phyloP scores from a whole-genome alignment of 1,140 invertebrate species.

The Drosophila truncata region DNA sequence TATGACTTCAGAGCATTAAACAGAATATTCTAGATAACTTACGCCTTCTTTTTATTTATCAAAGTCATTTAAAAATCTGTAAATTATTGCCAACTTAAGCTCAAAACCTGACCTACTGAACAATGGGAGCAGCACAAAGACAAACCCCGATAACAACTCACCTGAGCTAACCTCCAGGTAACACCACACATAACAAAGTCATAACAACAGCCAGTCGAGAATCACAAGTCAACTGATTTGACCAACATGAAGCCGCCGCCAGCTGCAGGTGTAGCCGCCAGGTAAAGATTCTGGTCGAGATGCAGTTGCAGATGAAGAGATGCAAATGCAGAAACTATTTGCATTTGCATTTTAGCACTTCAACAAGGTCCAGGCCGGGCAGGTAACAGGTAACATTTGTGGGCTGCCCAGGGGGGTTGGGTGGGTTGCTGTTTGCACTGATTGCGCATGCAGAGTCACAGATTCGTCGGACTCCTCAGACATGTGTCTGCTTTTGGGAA shows the following conservation, averaged over 20 bases:
- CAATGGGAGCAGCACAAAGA: constrained; percentile 30
- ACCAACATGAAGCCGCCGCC: constrained; percentile 41
- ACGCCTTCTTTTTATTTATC: background rate
- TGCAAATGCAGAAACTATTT: constrained; percentile 71
- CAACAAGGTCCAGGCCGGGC: constrained; percentile 39
- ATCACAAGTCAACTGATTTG: constrained; percentile 66
- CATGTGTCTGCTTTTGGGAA: constrained; percentile 21
- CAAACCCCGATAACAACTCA: constrained; percentile 14
- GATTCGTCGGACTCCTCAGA: constrained; percentile 39
- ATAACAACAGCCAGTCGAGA: constrained; percentile 44
- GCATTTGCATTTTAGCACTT: constrained; percentile 82
- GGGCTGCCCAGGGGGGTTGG: background rate
- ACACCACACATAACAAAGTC: constrained; percentile 45
- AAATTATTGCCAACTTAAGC: background rate
- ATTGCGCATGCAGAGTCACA: constrained; percentile 82
- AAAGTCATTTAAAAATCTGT: background rate
- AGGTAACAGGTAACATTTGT: constrained; percentile 1
- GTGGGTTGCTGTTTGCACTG: constrained; percentile 61
- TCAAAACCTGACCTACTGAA: constrained; percentile 39
- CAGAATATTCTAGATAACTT: too few relatives aligned
- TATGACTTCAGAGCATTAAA: too few relatives aligned
- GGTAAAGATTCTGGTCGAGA: constrained; percentile 3
- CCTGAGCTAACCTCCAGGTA: constrained; percentile 23
- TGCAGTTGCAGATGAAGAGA: constrained; percentile 51
- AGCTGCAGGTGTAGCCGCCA: constrained; percentile 11